Evolutionary conservation across 2,797 vertebrate species (phyloP).

Genomic region (Rhabdomys pumilio): DNA sequence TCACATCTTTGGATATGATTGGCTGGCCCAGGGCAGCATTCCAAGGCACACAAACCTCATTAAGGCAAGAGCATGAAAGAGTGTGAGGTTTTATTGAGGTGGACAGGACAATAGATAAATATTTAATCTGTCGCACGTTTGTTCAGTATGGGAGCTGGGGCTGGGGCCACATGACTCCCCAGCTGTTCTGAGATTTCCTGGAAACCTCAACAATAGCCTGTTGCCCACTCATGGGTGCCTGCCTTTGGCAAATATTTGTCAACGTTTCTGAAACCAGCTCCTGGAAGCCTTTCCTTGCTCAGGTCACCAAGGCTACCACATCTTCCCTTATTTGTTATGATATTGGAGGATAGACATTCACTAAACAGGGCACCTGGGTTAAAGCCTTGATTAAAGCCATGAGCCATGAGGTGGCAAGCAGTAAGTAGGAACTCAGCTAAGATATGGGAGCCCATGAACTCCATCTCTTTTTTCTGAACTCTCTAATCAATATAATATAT

Average conservation of each 20-base stretch:
- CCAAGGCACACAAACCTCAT: conserved; percentile 75
- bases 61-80: conserved; percentile 80
- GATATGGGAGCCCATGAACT: neutral
- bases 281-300: conserved; percentile 35
- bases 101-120: conserved; percentile 77
- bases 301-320: neutral
- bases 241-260: conserved; percentile 72
- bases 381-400: conserved; percentile 21
- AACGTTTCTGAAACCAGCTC: conserved; percentile 58
- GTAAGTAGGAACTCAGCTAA: neutral
- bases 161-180: neutral
- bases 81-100: conserved; percentile 80
- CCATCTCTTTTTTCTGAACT: neutral
- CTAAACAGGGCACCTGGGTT: neutral
- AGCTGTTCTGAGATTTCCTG: conserved; percentile 60
- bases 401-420: neutral
- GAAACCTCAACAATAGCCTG: conserved; percentile 66
- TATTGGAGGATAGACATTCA: neutral
- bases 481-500: neutral
- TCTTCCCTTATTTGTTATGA: conserved; percentile 35
- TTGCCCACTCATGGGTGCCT: neutral
- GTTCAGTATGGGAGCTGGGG: conserved; percentile 46
- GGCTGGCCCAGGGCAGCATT: conserved; percentile 73
- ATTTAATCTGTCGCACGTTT: conserved; percentile 78
- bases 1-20: conserved; percentile 78